A percentile compares a stretch with the other conserved stretches of the same genome.
Conservation (phyloP, 30 jellyfish, hydroid and myxozoan species). For the Pelagia noctiluca region DNA sequence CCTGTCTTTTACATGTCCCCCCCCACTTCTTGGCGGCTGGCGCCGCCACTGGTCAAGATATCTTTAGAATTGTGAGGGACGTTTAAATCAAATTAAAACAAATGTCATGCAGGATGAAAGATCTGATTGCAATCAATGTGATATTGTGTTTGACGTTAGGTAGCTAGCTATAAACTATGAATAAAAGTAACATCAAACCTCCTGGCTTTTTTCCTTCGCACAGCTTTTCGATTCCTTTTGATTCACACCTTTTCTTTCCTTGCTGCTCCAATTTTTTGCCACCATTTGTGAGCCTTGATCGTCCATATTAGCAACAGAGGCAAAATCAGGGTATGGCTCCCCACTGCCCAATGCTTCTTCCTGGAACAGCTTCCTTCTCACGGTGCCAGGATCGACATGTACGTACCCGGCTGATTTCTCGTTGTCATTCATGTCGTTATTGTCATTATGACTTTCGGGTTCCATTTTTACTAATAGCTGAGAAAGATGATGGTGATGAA, state of each 20-base stretch:
- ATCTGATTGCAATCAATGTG: background rate
- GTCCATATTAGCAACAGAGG: conserved; percentile 11
- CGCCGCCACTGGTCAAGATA: too few relatives aligned
- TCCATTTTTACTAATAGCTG: conserved; percentile 42
- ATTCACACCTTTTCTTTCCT: conserved; percentile 7
- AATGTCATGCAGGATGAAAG: too few relatives aligned
- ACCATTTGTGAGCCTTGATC: conserved; percentile 34
- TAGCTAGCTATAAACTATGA: too few relatives aligned
- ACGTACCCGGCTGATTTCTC: conserved; percentile 17
- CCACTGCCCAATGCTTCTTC: conserved; percentile 62
- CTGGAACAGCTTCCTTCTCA: conserved; percentile 67
- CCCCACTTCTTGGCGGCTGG: too few relatives aligned
- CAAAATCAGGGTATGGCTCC: conserved; percentile 36
- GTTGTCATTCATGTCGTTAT: conserved; percentile 40
- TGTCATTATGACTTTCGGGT: background rate
- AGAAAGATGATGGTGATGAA: too few relatives aligned
- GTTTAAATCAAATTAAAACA: too few relatives aligned
- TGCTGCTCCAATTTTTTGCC: conserved; percentile 31
- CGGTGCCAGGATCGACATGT: conserved; percentile 57
- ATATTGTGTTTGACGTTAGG: background rate
- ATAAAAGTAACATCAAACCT: background rate
- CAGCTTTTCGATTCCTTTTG: conserved; percentile 1
- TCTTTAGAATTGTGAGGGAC: too few relatives aligned
- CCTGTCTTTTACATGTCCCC: too few relatives aligned
- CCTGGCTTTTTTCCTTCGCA: conserved; percentile 26